Conservation (phyloP, 2,113 vertebrate species). For the Triplophysa rosa region DNA sequence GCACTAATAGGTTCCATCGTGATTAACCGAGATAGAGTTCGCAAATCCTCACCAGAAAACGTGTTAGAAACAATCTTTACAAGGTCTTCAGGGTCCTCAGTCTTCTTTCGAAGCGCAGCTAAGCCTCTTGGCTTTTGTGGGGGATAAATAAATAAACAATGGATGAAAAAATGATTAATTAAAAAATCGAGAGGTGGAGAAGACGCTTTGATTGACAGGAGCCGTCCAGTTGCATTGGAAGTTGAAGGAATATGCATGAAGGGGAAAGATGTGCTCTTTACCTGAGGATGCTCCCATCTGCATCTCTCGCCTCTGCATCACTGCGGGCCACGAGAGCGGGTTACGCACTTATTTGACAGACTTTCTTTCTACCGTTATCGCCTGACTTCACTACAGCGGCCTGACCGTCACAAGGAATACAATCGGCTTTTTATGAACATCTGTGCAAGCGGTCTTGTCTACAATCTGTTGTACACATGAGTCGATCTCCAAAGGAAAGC, state of each 20-base stretch:
- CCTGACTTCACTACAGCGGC: constrained; percentile 43
- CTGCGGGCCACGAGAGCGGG: constrained; percentile 54
- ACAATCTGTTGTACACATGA: background rate
- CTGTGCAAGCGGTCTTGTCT: constrained; percentile 6
- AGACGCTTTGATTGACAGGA: constrained; percentile 38
- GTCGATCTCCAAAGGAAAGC: background rate
- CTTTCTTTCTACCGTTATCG: constrained; percentile 49
- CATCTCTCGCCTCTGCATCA: constrained; percentile 52
- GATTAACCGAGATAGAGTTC: constrained; percentile 74
- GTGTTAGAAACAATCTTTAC: constrained; percentile 74
- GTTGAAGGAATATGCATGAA: constrained; percentile 68
- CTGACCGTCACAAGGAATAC: constrained; percentile 15
- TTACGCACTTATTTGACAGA: constrained; percentile 33
- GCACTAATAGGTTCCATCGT: constrained; percentile 80
- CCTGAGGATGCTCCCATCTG: constrained; percentile 61
- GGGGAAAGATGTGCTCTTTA: constrained; percentile 39
- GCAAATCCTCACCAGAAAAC: constrained; percentile 73
- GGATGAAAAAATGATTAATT: constrained; percentile 65
- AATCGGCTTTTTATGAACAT: constrained; percentile 29
- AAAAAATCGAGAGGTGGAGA: constrained; percentile 65
- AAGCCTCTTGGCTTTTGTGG: constrained; percentile 37
- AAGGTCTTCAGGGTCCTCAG: constrained; percentile 67
- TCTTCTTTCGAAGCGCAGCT: constrained; percentile 6
- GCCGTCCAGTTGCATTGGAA: constrained; percentile 27
- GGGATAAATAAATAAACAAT: constrained; percentile 73